phyloP scores from a whole-genome alignment of 2,113 vertebrate genomes.

The Mobula hypostoma region DNA sequence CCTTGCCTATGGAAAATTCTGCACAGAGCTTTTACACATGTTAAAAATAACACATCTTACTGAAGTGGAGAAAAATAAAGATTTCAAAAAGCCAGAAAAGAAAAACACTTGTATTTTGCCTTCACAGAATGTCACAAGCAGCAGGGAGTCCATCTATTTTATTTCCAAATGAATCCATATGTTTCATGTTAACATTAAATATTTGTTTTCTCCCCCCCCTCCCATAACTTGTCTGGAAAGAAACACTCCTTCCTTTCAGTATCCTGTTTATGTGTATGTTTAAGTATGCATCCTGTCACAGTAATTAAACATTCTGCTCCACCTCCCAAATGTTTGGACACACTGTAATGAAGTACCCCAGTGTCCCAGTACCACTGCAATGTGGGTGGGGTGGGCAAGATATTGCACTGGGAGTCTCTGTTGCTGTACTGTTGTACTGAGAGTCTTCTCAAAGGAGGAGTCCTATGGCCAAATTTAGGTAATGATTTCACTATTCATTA shows the following conservation, averaged over 20 bases:
- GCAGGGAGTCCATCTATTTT: background rate
- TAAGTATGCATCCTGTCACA: background rate
- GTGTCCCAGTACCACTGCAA: background rate
- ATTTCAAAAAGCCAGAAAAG: background rate
- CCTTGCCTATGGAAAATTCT: background rate
- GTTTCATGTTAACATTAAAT: background rate
- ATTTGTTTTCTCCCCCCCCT: background rate
- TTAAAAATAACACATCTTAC: background rate
- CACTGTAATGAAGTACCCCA: background rate
- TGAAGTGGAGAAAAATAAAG: background rate
- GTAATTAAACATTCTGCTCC: constrained; percentile 1
- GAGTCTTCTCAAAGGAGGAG: background rate
- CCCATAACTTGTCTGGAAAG: background rate
- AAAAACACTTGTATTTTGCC: background rate
- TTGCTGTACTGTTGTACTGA: background rate
- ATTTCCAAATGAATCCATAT: background rate
- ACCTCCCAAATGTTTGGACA: background rate
- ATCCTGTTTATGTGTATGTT: background rate
- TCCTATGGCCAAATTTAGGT: background rate
- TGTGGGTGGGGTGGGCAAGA: background rate
- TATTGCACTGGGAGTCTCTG: background rate
- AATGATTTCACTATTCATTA: background rate
- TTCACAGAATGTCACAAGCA: background rate
- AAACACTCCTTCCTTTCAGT: background rate
- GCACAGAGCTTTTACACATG: background rate